Percentiles rank a stretch among this genome's conserved stretches.
phyloP scores from a whole-genome alignment of 2,888 invertebrate genomes.

The Lobophora halterata region DNA sequence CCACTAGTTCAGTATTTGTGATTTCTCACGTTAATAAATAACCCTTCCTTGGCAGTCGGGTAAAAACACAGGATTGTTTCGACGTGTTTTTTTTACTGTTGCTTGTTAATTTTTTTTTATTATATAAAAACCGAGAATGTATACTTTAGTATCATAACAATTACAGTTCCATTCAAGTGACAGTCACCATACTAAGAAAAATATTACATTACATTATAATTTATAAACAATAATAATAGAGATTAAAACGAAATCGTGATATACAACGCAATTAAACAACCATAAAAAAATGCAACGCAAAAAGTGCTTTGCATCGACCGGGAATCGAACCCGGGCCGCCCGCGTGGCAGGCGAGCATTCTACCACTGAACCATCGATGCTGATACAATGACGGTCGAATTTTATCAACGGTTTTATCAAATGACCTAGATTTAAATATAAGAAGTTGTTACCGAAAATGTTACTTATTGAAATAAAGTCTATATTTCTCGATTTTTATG shows the following conservation, averaged over 20 bases:
- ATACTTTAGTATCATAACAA: no score
- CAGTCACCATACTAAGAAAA: no score
- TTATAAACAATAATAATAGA: neutral
- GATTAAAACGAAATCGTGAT: neutral
- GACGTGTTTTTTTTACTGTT: no score
- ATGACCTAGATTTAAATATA: constrained; percentile 14
- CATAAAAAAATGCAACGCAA: constrained; percentile 26
- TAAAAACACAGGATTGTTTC: no score
- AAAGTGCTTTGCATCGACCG: constrained; percentile 68
- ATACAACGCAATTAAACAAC: constrained; percentile 8
- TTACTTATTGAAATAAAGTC: no score
- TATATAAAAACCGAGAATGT: no score
- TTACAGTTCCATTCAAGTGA: no score
- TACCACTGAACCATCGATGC: constrained; percentile 82
- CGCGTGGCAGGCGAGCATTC: constrained; percentile 82
- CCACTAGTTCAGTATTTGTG: neutral
- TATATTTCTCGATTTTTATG: no score
- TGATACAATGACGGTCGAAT: constrained; percentile 1
- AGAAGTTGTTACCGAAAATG: neutral
- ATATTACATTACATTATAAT: no score
- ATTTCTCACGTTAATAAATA: no score
- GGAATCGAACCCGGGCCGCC: constrained; percentile 78
- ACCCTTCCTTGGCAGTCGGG: no score
- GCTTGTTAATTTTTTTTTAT: no score
- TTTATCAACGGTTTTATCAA: neutral